These are phyloP conservation scores for Plutella xylostella DNA, from an alignment of 2,888 invertebrate species.

Conservation along the genomic window DNA sequence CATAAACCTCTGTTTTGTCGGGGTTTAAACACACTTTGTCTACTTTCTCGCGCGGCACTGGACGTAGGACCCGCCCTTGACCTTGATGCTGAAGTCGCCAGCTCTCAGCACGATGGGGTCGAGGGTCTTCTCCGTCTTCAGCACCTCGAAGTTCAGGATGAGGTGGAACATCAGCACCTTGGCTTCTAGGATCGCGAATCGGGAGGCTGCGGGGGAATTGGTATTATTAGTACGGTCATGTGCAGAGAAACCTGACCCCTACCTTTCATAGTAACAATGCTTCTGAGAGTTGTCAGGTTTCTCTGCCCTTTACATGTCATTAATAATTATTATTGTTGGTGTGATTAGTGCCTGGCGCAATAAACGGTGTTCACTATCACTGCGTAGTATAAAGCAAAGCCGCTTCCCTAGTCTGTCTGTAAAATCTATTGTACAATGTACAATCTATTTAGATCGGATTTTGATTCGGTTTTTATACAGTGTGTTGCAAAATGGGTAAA, in stretches of 20 bases:
- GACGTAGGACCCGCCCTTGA: conserved; percentile 40
- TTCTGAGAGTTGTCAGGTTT: too few relatives aligned
- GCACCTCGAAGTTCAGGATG: conserved; percentile 30
- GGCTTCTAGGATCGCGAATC: conserved; percentile 44
- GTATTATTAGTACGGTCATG: too few relatives aligned
- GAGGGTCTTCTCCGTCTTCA: conserved; percentile 30
- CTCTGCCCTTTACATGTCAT: neutral
- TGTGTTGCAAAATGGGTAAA: too few relatives aligned
- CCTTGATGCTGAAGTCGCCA: conserved; percentile 25
- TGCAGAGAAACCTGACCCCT: too few relatives aligned
- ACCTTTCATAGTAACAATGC: too few relatives aligned
- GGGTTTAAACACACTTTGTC: too few relatives aligned
- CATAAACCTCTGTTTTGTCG: too few relatives aligned
- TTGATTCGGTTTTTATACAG: too few relatives aligned
- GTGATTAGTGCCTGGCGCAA: neutral
- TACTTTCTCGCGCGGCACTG: conserved; percentile 22
- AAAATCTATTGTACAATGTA: neutral
- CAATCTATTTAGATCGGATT: neutral
- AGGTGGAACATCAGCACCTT: conserved; percentile 42
- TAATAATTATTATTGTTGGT: neutral
- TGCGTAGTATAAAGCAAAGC: neutral
- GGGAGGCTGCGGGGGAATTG: conserved; percentile 31
- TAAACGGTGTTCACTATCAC: neutral
- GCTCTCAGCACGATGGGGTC: conserved; percentile 25
- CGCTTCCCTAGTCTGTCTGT: neutral